Base-by-base conservation (phyloP, 2,797 vertebrate genomes). In the Peromyscus aztecus region DNA sequence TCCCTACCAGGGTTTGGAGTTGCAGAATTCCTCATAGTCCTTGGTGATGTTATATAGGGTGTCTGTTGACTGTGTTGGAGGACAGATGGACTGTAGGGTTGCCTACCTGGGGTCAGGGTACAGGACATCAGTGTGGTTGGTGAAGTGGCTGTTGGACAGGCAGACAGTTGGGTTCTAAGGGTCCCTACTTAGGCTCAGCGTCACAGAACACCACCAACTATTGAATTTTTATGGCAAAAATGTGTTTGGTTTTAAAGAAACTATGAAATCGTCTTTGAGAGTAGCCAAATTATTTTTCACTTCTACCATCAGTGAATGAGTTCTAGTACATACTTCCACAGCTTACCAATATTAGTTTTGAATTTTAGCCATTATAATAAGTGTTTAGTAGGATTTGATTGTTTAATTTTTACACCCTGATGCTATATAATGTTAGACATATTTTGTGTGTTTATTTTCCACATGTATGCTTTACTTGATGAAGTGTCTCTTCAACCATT, bases 281-380 rank as follows among this genome's bases (percentile, higher is more conserved):
- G 37, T 73, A 90, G 29, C 31, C 57, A 34, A 87, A 43, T 55
- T 49, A 63, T 65, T 87, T 78, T 75, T 57, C 49, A 73, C 63
- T 88, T 37, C 69, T 46, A 46, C 49, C 8, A 75, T 21, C 24
- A 92, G 31, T 82, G 57, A 88, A 88, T 75, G 29, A 63, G 24
- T 67, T 40, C 31, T 82, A 0, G 52, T 92, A 88, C 46, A 71
- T 71, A 37, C 17, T 2, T 82, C 37, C 17, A 17, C 37, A 88
- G 75, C 61, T 89, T 29, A 55, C 27, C 59, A 89, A 77, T 34
- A 52, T 77, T 77, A 37, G 85, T 84, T 89, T 95, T 92, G n/a
- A 37, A 61, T 80, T 80, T 65, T 80, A 57, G 14, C 16, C 14
- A 46, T 78, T 87, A 23, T 80, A 34, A 77, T 85, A 71, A 49